Conservation (phyloP, 1,140 invertebrate species). For the Grapholita molesta region DNA sequence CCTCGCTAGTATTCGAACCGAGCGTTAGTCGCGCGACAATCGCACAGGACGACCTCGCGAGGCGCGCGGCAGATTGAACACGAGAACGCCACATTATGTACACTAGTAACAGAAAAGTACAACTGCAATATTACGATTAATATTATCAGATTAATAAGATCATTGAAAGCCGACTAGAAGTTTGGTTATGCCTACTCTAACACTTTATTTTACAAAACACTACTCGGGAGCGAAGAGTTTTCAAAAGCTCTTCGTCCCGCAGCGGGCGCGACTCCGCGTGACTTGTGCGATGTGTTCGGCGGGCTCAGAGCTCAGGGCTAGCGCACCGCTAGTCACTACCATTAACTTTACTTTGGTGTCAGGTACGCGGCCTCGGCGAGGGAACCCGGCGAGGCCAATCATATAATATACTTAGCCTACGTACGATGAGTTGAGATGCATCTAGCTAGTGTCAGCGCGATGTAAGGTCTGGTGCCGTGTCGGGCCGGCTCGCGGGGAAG, state of each 20-base stretch:
- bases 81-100: slow-evolving; percentile 59
- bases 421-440: slow-evolving; percentile 51
- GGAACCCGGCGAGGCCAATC: slow-evolving; percentile 42
- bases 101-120: slow-evolving; percentile 57
- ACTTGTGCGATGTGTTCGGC: slow-evolving; percentile 53
- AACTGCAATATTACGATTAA: slow-evolving; percentile 54
- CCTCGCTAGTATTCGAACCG: neutral
- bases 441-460: slow-evolving; percentile 57
- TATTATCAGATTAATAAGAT: slow-evolving; percentile 67
- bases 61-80: slow-evolving; percentile 46
- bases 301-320: slow-evolving; percentile 24
- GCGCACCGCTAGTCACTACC: slow-evolving; percentile 43
- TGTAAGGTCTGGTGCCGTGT: slow-evolving; percentile 14
- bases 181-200: slow-evolving; percentile 66
- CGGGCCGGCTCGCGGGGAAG: slow-evolving; percentile 26
- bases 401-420: slow-evolving; percentile 51
- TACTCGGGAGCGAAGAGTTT: slow-evolving; percentile 21
- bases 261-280: slow-evolving; percentile 24
- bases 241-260: neutral
- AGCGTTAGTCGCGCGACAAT: neutral
- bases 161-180: slow-evolving; percentile 73
- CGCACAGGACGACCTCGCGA: slow-evolving; percentile 7
- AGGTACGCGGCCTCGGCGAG: slow-evolving; percentile 54
- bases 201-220: slow-evolving; percentile 49
- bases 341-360: slow-evolving; percentile 64